These are phyloP conservation scores for Cotesia vestalis DNA, from an alignment of 1,140 invertebrate genomes.

Conservation along the genomic window DNA sequence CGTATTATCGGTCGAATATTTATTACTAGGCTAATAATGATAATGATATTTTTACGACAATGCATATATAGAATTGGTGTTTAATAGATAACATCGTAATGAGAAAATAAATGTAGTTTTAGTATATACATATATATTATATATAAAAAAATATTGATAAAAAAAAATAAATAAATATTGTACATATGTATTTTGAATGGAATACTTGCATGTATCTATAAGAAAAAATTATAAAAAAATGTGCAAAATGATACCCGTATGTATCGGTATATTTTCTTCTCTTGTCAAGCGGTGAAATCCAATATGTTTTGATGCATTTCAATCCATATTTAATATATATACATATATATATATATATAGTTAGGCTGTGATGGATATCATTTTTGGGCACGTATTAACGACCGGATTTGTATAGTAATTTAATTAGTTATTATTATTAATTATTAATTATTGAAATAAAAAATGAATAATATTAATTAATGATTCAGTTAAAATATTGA, in stretches of 20 bases:
- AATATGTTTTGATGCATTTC: background rate
- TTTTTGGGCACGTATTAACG: conserved; percentile 8
- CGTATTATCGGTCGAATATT: conserved; percentile 55
- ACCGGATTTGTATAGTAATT: conserved; percentile 11
- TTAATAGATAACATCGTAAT: conserved; percentile 10
- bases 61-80: conserved; percentile 43
- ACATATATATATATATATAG: background rate
- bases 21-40: conserved; percentile 60
- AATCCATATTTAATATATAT: too few species aligned
- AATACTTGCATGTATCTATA: conserved; percentile 9
- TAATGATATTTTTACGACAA: conserved; percentile 54
- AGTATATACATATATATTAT: conserved; percentile 35
- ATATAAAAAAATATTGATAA: too few species aligned
- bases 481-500: background rate
- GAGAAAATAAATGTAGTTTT: conserved; percentile 18
- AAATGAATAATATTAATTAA: conserved; percentile 1
- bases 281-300: conserved; percentile 8
- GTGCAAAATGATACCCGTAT: background rate
- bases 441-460: background rate
- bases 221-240: conserved; percentile 13
- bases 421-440: too few species aligned
- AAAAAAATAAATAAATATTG: conserved; percentile 42
- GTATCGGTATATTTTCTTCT: conserved; percentile 6
- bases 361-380: conserved; percentile 14
- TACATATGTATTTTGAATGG: conserved; percentile 42